Evolutionary conservation across 1,140 invertebrate species (phyloP).

Genomic region (Trichogramma pretiosum): DNA sequence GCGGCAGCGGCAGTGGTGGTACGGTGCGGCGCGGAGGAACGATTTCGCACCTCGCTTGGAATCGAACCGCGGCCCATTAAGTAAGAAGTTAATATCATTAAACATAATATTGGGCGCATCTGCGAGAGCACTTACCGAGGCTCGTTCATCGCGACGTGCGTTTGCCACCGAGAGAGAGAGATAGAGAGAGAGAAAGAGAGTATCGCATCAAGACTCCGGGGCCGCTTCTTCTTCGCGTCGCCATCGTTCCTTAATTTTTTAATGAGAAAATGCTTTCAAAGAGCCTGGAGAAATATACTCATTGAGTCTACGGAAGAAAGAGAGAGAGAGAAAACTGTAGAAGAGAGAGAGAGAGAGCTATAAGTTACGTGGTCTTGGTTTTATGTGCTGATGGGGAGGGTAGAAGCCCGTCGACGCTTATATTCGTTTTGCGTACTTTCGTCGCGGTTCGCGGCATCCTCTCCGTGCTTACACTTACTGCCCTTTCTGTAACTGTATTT

Average conservation of each 20-base stretch:
- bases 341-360: too few species aligned
- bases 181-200: too few species aligned
- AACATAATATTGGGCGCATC: conserved; percentile 49
- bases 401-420: too few species aligned
- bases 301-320: conserved; percentile 42
- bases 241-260: conserved; percentile 43
- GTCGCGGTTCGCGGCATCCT: background rate
- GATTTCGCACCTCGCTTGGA: conserved; percentile 42
- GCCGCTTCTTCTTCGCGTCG: conserved; percentile 9
- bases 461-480: background rate
- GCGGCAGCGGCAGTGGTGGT: conserved; percentile 6
- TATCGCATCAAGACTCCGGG: conserved; percentile 16
- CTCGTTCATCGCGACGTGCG: conserved; percentile 12
- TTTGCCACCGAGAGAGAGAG: too few species aligned
- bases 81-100: conserved; percentile 50
- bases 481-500: conserved; percentile 1
- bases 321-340: too few species aligned
- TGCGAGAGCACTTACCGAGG: conserved; percentile 45
- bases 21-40: too few species aligned
- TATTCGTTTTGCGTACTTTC: conserved; percentile 7
- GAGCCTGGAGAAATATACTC: conserved; percentile 43
- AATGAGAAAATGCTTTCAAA: conserved; percentile 50
- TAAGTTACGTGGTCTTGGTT: too few species aligned
- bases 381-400: too few species aligned
- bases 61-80: conserved; percentile 48